phyloP scores from a whole-genome alignment of 2,113 vertebrate species.

The Erythrolamprus reginae region DNA sequence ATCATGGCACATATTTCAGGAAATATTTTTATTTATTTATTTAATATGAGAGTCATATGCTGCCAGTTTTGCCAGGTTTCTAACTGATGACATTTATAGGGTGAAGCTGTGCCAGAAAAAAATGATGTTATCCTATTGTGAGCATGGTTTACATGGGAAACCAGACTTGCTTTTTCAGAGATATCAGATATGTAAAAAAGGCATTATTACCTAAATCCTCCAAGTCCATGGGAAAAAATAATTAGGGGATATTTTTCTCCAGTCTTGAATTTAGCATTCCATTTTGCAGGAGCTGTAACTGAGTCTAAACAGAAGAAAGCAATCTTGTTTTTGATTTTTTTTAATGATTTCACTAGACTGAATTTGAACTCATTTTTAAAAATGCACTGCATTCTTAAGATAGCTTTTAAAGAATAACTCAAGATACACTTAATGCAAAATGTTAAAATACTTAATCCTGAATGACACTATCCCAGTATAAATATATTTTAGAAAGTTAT shows the following conservation, averaged over 20 bases:
- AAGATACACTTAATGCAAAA: background rate
- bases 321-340: background rate
- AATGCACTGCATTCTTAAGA: too few relatives aligned
- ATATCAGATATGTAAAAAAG: constrained; percentile 21
- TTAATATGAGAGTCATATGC: background rate
- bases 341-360: background rate
- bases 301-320: constrained; percentile 69
- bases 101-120: background rate
- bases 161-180: background rate
- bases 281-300: constrained; percentile 78
- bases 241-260: constrained; percentile 86
- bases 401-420: background rate
- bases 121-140: too few relatives aligned
- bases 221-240: constrained; percentile 93
- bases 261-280: constrained; percentile 80
- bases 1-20: background rate
- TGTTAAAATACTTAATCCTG: background rate
- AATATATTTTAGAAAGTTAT: background rate
- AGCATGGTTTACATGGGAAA: too few relatives aligned
- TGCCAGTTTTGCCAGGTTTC: background rate
- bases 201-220: constrained; percentile 86
- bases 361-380: background rate
- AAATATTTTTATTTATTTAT: background rate
- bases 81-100: too few relatives aligned
- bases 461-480: background rate